Conservation (phyloP, 2,888 invertebrate genomes). For the Sisyra nigra region DNA sequence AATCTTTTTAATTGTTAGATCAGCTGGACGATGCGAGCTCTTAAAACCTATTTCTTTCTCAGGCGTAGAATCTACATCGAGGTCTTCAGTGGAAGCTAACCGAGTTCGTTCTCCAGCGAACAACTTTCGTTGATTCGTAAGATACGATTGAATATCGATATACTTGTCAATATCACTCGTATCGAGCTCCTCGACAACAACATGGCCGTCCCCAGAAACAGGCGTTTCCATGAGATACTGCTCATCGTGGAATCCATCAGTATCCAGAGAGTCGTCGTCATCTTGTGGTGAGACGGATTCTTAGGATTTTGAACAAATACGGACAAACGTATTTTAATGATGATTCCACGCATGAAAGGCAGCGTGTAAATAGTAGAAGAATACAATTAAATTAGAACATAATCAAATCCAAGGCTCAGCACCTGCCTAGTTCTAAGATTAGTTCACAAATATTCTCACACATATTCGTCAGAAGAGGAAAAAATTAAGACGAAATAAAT, state of each 20-base stretch:
- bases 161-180: slow-evolving; percentile 24
- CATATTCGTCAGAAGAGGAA: not conserved
- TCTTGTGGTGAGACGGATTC: slow-evolving; percentile 33
- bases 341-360: slow-evolving; percentile 8
- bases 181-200: slow-evolving; percentile 12
- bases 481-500: not conserved
- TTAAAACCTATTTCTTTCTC: slow-evolving; percentile 22
- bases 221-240: slow-evolving; percentile 31
- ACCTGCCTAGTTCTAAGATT: not conserved
- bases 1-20: slow-evolving; percentile 19
- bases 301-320: slow-evolving; percentile 13
- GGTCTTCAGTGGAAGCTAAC: slow-evolving; percentile 28
- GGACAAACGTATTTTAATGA: slow-evolving; percentile 5
- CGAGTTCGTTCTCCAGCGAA: slow-evolving; percentile 24
- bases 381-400: slow-evolving; percentile 1
- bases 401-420: not conserved
- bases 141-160: slow-evolving; percentile 24
- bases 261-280: slow-evolving; percentile 36
- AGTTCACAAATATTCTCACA: slow-evolving; percentile 1
- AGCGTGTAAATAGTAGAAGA: slow-evolving; percentile 14
- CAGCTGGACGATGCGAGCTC: slow-evolving; percentile 22
- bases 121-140: slow-evolving; percentile 22
- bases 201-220: slow-evolving; percentile 21
- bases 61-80: slow-evolving; percentile 20
- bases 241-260: slow-evolving; percentile 34